Evolutionary conservation across 2,888 invertebrate species (phyloP).

Genomic region (Sinodicranocentrus sp.): DNA sequence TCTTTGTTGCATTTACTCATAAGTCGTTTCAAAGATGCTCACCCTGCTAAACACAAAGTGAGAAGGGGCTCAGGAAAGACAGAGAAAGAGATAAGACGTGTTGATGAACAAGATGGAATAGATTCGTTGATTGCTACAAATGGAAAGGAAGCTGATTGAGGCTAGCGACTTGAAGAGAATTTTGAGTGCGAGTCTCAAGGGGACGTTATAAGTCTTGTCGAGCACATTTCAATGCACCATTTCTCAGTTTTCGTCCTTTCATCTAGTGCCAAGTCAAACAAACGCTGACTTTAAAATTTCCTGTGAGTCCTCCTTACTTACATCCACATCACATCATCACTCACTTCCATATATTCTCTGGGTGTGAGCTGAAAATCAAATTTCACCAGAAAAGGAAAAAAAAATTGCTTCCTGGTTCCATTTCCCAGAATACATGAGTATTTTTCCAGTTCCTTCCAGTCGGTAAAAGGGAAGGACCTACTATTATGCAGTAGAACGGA

Average conservation of each 20-base stretch:
- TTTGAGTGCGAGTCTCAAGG: slow-evolving; percentile 21
- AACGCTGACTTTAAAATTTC: slow-evolving; percentile 15
- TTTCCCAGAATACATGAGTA: too few relatives aligned
- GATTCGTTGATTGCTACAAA: slow-evolving; percentile 20
- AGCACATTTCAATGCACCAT: slow-evolving; percentile 13
- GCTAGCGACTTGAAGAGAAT: slow-evolving; percentile 20
- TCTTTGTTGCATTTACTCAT: too few relatives aligned
- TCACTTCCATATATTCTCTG: not conserved
- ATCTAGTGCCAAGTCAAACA: slow-evolving; percentile 17
- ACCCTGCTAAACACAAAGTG: slow-evolving; percentile 9
- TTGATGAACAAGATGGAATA: slow-evolving; percentile 24
- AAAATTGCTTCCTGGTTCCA: not conserved
- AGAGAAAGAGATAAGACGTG: not conserved
- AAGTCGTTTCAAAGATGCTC: not conserved
- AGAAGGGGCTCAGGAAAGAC: not conserved
- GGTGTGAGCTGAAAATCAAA: not conserved
- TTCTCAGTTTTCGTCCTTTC: slow-evolving; percentile 7
- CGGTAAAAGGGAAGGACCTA: too few relatives aligned
- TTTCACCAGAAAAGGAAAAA: not conserved
- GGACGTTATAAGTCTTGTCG: not conserved
- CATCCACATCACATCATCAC: not conserved
- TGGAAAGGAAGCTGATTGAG: slow-evolving; percentile 19
- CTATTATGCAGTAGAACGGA: too few relatives aligned
- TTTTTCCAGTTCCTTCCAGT: too few relatives aligned
- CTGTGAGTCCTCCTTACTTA: not conserved